These are phyloP conservation scores for Anarrhichthys ocellatus DNA, from an alignment of 2,113 vertebrate species.

Conservation along the genomic window DNA sequence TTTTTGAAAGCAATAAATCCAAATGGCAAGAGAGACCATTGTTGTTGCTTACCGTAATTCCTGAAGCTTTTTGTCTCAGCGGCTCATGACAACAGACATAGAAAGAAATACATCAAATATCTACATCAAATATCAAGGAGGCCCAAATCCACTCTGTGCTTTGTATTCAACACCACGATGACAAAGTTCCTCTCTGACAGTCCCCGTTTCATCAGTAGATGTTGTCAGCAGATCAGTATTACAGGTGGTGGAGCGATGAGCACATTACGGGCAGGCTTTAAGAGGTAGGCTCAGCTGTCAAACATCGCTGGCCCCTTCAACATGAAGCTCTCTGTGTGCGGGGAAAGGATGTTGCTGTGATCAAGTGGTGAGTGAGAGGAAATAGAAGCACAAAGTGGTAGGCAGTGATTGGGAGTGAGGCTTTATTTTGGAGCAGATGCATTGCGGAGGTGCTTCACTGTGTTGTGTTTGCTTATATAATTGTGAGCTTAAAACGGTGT, in stretches of 20 bases:
- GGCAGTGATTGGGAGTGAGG: neutral
- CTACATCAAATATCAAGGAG: neutral
- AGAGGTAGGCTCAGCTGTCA: slow-evolving; percentile 16
- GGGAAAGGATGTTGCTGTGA: slow-evolving; percentile 11
- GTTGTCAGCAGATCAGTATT: neutral
- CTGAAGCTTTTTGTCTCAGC: neutral
- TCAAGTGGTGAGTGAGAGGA: slow-evolving; percentile 10
- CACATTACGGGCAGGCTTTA: neutral
- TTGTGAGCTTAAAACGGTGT: neutral
- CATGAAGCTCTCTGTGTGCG: slow-evolving; percentile 15
- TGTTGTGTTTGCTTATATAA: neutral
- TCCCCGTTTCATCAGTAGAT: neutral
- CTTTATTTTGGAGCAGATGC: slow-evolving; percentile 16
- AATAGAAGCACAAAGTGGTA: slow-evolving; percentile 24
- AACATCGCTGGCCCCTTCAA: slow-evolving; percentile 17
- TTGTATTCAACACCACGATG: neutral
- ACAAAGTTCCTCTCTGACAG: neutral
- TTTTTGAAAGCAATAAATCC: neutral
- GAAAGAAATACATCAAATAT: neutral
- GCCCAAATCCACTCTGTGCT: neutral
- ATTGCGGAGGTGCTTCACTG: neutral
- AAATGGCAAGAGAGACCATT: neutral
- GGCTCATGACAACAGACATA: neutral
- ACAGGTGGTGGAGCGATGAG: neutral
- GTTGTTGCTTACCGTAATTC: neutral